Evolutionary conservation across 1,140 invertebrate species (phyloP).

Genomic region (Drosophila nebulosa): DNA sequence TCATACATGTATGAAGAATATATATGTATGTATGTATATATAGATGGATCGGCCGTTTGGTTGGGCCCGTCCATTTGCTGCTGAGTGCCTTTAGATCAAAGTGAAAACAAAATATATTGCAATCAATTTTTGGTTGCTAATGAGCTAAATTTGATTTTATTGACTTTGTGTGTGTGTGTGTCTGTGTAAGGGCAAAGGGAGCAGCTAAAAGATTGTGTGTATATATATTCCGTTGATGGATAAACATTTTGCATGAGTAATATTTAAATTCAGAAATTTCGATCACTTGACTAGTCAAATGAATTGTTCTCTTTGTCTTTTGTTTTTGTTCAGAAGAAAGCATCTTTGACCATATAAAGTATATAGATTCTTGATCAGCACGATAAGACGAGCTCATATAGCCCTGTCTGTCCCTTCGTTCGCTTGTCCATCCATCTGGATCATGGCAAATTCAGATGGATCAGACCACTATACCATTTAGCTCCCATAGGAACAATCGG

Average conservation of each 20-base stretch:
- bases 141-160: conserved; percentile 77
- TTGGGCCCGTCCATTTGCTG: conserved; percentile 19
- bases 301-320: no score
- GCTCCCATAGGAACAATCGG: no score
- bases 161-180: conserved; percentile 35
- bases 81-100: conserved; percentile 74
- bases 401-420: no score
- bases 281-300: background rate
- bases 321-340: no score
- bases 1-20: conserved; percentile 9
- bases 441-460: no score
- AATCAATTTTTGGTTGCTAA: conserved; percentile 72
- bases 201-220: conserved; percentile 6
- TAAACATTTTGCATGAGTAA: background rate
- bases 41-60: conserved; percentile 10
- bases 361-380: no score
- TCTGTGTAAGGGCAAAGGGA: conserved; percentile 1
- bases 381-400: no score
- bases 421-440: no score
- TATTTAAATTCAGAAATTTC: background rate
- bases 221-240: background rate
- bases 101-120: conserved; percentile 62
- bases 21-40: conserved; percentile 20
- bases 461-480: no score
- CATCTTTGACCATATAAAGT: no score